These are phyloP conservation scores for Brienomyrus longianalis DNA, from an alignment of 2,113 vertebrate species.

Conservation along the genomic window DNA sequence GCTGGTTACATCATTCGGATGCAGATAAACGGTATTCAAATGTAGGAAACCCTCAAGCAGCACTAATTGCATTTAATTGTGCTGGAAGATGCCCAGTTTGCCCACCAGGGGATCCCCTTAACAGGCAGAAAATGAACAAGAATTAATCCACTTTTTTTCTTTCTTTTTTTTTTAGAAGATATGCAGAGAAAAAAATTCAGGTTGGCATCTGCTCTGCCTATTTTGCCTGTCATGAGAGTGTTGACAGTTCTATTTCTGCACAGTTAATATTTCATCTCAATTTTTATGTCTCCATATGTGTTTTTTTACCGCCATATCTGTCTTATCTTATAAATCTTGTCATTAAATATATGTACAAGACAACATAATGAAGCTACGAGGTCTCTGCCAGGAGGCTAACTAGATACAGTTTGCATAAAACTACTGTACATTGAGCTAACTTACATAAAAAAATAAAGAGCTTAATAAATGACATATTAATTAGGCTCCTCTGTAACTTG, in stretches of 20 bases:
- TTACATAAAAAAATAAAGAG: neutral
- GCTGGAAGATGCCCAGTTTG: constrained; percentile 7
- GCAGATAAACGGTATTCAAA: neutral
- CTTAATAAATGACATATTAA: constrained; percentile 22
- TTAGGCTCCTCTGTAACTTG: constrained; percentile 13
- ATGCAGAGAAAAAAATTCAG: neutral
- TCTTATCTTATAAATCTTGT: constrained; percentile 20
- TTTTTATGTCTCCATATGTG: neutral
- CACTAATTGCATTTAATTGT: constrained; percentile 8
- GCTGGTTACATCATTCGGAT: neutral
- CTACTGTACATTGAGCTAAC: constrained; percentile 5
- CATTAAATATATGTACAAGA: constrained; percentile 15
- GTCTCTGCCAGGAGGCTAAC: constrained; percentile 1
- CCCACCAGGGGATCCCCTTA: neutral
- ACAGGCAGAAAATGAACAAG: neutral
- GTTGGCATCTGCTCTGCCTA: neutral
- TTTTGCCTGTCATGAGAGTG: constrained; percentile 15
- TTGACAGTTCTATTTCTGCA: constrained; percentile 11
- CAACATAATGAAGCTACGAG: neutral
- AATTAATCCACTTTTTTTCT: neutral
- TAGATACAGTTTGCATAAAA: constrained; percentile 11
- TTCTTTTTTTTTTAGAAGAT: neutral
- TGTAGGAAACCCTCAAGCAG: neutral
- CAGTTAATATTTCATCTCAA: neutral
- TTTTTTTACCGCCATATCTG: neutral